phyloP scores from a whole-genome alignment of 2,888 invertebrate species.

The Oegoconia quadripuncta region DNA sequence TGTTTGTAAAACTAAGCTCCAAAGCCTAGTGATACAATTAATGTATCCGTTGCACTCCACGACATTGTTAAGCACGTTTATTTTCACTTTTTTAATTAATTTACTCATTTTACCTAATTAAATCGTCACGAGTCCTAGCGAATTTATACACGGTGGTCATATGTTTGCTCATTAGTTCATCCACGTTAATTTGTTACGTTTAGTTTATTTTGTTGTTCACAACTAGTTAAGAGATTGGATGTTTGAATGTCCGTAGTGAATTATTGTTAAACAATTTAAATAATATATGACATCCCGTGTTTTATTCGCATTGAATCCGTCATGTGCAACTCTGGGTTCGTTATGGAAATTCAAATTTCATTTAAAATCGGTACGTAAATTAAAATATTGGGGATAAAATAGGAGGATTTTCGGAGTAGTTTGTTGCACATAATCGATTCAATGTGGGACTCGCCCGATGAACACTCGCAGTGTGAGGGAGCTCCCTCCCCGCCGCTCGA shows the following conservation, averaged over 20 bases:
- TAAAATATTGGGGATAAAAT: constrained; percentile 54
- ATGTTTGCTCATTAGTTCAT: constrained; percentile 71
- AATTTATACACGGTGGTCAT: constrained; percentile 79
- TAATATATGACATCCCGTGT: constrained; percentile 80
- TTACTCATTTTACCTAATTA: constrained; percentile 38
- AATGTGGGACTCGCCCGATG: constrained; percentile 80
- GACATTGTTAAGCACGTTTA: constrained; percentile 30
- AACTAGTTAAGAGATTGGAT: constrained; percentile 68
- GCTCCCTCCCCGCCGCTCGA: constrained; percentile 53
- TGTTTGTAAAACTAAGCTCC: too few relatives aligned
- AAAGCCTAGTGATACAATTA: too few relatives aligned
- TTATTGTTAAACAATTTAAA: constrained; percentile 69
- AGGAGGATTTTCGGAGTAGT: constrained; percentile 80
- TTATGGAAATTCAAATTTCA: constrained; percentile 31
- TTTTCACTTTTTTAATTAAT: constrained; percentile 33
- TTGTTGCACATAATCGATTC: constrained; percentile 81
- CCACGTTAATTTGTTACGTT: constrained; percentile 69
- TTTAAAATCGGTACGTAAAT: constrained; percentile 45
- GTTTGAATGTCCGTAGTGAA: constrained; percentile 74
- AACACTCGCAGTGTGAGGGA: constrained; percentile 76
- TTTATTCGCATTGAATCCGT: constrained; percentile 80
- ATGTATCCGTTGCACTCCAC: constrained; percentile 28
- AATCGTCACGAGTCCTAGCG: constrained; percentile 67
- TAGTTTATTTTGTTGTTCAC: constrained; percentile 64
- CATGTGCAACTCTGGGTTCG: constrained; percentile 76